Base-by-base conservation (phyloP, 2,888 invertebrate genomes). In the Psylliodes chrysocephalus region DNA sequence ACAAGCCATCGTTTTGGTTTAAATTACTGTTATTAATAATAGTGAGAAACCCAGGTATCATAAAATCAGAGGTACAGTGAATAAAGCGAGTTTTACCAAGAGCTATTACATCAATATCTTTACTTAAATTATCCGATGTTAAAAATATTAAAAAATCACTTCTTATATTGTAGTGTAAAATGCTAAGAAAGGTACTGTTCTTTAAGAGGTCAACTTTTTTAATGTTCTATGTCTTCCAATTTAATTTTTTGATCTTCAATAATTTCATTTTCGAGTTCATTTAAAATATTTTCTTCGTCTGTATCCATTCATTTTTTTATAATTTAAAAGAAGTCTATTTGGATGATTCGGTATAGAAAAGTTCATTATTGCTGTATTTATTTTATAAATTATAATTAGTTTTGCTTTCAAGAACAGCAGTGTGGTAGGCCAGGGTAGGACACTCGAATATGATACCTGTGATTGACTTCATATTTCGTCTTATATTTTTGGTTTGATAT, bases 111-210 rank as follows among this genome's bases (percentile, higher is more conserved):
- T 52, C 52, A 18, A 52, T 33, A 18, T 49, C 49, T 14, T 15
- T 14, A 5, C 2, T 40, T 15, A 25, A 12, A 49, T n/a, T n/a
- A n/a, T n/a, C n/a, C n/a, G 28, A 49, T 6, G 28, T n/a, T 14
- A 35, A 35, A 35, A 52, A 35, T 52, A 40, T 22, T 28, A n/a
- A 22, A 14, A 22, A 25, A 2, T 12, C 54, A 54, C 19, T 40
- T n/a, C n/a, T n/a, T 14, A 54, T 54, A 54, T 54, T 54, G 15
- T 7, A 12, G 14, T 53, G 53, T 19, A 53, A n/a, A 18, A 38
- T 51, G 8, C 33, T 28, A 52, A 52, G 12, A 52, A 30, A 15
- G 35, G 15, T 15, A 15, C 15, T 40, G 5, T 40, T 40, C 15
- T 15, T 40, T 15, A 15, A 15, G 2, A 14, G 12, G 12, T 14